Evolutionary conservation across 2,113 vertebrate genomes (phyloP), one percentile per base, ranked within the genome.

Genomic region (Cheirogaleus medius): DNA sequence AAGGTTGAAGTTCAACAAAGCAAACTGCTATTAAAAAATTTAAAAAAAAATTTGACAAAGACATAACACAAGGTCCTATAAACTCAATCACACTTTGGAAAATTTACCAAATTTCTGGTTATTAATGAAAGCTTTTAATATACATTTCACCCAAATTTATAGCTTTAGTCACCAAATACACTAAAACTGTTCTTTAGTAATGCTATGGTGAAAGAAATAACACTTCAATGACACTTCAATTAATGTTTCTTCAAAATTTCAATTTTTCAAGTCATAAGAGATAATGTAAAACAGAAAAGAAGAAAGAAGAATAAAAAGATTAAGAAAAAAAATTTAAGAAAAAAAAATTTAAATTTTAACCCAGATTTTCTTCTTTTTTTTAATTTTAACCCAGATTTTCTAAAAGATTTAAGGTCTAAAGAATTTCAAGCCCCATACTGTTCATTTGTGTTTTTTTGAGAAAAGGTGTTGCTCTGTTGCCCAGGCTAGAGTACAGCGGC

Each of bases 11-110:
- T 87, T 73, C 58, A 92, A 10, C 25, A 83, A 90, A 86, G 42
- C 78, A 94, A 97, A 92, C 8, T 49, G 39, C 17, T 95, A 82
- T 71, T 90, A n/a, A 88, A 95, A 81, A 49, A 18, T 73, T 49
- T 60, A 88, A 54, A 93, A 94, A 96, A 92, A 83, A 15, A 95
- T 32, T 37, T 90, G n/a, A 97, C 63, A 77, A 58, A 87, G 42
- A 90, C 44, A 17, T 76, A 78, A 21, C 20, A 89, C 23, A 89
- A 54, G 17, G 63, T 21, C 12, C 39, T 71, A 92, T 32, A 56
- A 92, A 94, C 78, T 69, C 14, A 58, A 63, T 56, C 4, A 32
- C 18, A 39, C 85, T 90, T 88, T 94, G 1, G 15, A 90, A 94
- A 68, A 29, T 52, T n/a, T 56, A 91, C 8, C 21, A 29, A 49